Evolutionary conservation across 2,797 vertebrate genomes (phyloP), one percentile per base, ranked within the genome.

Genomic region (Ibycter americanus): DNA sequence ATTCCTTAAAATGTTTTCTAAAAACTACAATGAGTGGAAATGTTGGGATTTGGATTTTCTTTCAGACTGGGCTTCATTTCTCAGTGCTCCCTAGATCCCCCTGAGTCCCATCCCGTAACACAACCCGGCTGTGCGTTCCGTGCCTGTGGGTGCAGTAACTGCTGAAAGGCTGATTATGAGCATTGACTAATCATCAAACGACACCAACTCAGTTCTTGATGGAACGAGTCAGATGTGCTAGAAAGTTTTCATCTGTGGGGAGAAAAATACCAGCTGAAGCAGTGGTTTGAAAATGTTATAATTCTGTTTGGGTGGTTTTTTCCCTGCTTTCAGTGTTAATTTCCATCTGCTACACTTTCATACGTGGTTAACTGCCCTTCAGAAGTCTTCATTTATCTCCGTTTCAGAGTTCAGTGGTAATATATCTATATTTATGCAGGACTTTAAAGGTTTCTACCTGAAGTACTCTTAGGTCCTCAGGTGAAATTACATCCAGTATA

Each of bases 401-500:
- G 18, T 68, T 89, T 83, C 62, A 59, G 77, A 83, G 68, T 83
- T 89, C 67, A 34, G 90, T 80, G 79, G 65, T 68, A 65, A 40
- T 65, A 29, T 71, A 67, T 73, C 58, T 65, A 2, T 38, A 62
- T 51, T 63, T 8, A 2, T 36, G 19, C 56, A 51, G 44, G 52
- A 68, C 23, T 67, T 46, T 66, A 44, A 40, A 81, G 56, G 32
- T 58, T 89, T 89, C 56, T 92, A 26, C 68, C 56, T 83, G 21
- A 86, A 90, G 59, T 52, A 49, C 51, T 81, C 80, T 88, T 65
- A 20, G 61, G 89, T 94, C 38, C 79, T 95, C 94, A 91, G 88
- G 87, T 96, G 82, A 95, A 95, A 93, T 96, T 84, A 70, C 34
- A 91, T 94, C 82, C 79, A 89, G 76, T 79, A 49, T 83, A 81